A percentile compares a stretch with the other conserved stretches of the same genome.
These are phyloP conservation scores for Pomatostomus ruficeps DNA, from an alignment of 2,113 vertebrate genomes.

Conservation along the genomic window DNA sequence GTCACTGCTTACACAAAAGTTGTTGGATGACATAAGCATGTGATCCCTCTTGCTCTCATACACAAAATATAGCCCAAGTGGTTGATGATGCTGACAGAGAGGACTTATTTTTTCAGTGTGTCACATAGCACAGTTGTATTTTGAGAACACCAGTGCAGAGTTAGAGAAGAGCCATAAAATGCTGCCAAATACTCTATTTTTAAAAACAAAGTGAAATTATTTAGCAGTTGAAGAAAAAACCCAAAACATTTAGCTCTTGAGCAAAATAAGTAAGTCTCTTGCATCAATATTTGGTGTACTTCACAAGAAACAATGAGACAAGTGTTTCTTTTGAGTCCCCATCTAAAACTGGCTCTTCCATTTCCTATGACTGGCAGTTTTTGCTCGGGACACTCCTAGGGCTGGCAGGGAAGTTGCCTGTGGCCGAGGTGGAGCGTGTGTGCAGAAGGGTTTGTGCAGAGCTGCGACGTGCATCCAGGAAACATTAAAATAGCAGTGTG, in stretches of 20 bases:
- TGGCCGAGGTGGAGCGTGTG: neutral
- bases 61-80: neutral
- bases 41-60: neutral
- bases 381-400: neutral
- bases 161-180: neutral
- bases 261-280: neutral
- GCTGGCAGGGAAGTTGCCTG: neutral
- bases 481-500: neutral
- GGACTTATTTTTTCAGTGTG: neutral
- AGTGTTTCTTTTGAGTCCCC: neutral
- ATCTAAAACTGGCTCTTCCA: neutral
- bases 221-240: neutral
- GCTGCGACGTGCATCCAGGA: neutral
- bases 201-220: neutral
- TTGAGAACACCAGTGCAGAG: neutral
- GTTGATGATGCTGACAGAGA: neutral
- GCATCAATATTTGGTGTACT: neutral
- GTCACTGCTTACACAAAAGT: neutral
- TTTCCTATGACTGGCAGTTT: neutral
- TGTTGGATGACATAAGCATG: neutral
- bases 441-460: neutral
- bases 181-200: neutral
- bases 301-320: neutral
- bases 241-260: neutral
- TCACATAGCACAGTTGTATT: rapidly evolving